These are phyloP conservation scores for Diuraphis noxia DNA, from an alignment of 1,140 invertebrate genomes.

Conservation along the genomic window DNA sequence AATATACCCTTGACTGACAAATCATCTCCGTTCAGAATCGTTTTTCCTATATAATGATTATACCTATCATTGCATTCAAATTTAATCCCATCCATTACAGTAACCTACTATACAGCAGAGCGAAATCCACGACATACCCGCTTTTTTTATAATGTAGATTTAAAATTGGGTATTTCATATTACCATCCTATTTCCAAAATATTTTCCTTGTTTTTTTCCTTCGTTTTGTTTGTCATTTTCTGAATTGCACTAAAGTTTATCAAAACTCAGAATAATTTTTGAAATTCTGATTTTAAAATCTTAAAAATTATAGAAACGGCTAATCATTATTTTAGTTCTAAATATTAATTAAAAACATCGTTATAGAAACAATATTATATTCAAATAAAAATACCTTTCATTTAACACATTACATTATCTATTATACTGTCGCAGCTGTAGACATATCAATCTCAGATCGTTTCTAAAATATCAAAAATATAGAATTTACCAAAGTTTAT, in stretches of 20 bases:
- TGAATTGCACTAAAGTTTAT: background rate
- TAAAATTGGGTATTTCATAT: background rate
- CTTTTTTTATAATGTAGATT: too few relatives aligned
- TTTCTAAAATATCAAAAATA: background rate
- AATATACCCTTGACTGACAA: too few relatives aligned
- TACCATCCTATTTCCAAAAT: background rate
- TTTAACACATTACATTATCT: background rate
- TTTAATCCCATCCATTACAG: too few relatives aligned
- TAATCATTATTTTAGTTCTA: background rate
- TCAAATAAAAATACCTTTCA: background rate
- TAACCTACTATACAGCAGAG: too few relatives aligned
- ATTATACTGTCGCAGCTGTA: background rate
- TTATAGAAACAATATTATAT: background rate
- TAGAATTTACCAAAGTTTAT: background rate
- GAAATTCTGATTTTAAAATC: background rate
- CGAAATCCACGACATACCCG: too few relatives aligned
- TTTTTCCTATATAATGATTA: too few relatives aligned
- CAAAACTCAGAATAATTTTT: background rate
- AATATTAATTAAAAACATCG: background rate
- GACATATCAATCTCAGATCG: background rate
- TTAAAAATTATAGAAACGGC: background rate
- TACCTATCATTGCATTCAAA: too few relatives aligned
- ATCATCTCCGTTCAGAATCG: too few relatives aligned
- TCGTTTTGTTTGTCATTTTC: background rate
- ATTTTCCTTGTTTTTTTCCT: background rate